Evolutionary conservation across 2,113 vertebrate genomes (phyloP).

Genomic region (Sisor rabdophorus): DNA sequence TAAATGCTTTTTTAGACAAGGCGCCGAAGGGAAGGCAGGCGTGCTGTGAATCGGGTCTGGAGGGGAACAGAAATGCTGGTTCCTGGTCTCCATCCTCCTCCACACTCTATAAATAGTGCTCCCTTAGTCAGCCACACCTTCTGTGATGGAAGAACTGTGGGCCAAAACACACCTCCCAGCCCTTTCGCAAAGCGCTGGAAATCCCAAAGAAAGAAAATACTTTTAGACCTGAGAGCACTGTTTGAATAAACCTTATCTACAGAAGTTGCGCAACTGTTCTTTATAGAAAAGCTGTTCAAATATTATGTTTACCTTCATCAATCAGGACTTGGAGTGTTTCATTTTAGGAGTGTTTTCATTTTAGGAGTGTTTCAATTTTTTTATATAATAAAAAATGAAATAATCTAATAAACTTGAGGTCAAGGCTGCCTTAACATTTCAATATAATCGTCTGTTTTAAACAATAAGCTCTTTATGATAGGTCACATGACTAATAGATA

Average conservation of each 20-base stretch:
- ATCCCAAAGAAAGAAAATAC: constrained; percentile 34
- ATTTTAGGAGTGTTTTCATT: not conserved
- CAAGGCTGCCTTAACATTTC: no score
- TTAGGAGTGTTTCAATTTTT: no score
- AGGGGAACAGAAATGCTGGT: constrained; percentile 43
- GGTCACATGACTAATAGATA: not conserved
- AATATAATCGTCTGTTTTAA: no score
- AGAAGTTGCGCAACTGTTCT: not conserved
- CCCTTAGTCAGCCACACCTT: constrained; percentile 42
- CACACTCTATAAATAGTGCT: constrained; percentile 49
- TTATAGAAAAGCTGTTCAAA: not conserved
- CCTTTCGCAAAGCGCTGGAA: constrained; percentile 17
- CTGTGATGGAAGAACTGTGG: constrained; percentile 13
- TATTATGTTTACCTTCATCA: not conserved
- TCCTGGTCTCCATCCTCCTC: constrained; percentile 44
- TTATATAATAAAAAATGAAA: no score
- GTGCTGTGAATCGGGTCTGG: constrained; percentile 34
- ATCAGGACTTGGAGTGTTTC: not conserved
- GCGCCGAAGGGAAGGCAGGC: constrained; percentile 20
- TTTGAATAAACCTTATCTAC: not conserved
- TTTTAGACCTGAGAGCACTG: constrained; percentile 10
- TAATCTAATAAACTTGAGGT: no score
- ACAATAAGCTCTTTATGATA: no score
- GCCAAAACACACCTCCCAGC: constrained; percentile 38
- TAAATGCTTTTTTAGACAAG: not conserved